phyloP scores from a whole-genome alignment of 64 coral and sea anemone genomes.

The Trachythela sp. region DNA sequence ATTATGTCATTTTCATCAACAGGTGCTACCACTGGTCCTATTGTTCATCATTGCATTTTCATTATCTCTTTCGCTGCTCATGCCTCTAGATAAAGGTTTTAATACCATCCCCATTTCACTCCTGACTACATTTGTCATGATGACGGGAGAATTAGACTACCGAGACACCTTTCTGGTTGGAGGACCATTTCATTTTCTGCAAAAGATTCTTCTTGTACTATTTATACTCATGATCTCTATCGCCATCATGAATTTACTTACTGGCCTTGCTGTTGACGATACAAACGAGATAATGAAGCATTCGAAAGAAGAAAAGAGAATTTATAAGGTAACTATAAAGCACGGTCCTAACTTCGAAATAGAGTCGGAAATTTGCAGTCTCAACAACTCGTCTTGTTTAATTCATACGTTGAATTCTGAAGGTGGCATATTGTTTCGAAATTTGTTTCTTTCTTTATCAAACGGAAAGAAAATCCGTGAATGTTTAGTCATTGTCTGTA shows the following conservation, averaged over 20 bases:
- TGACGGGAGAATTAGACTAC: neutral
- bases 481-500: too few relatives aligned
- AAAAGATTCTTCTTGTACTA: neutral
- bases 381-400: too few relatives aligned
- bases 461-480: too few relatives aligned
- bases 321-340: neutral
- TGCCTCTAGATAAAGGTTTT: neutral
- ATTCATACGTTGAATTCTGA: too few relatives aligned
- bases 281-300: neutral
- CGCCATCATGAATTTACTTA: neutral
- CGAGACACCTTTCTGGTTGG: neutral
- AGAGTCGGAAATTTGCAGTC: too few relatives aligned
- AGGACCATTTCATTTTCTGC: neutral
- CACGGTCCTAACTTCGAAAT: too few relatives aligned
- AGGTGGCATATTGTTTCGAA: too few relatives aligned
- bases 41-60: neutral
- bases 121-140: conserved; percentile 4
- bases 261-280: conserved; percentile 5
- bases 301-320: conserved; percentile 8
- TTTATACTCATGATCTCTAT: neutral
- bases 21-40: neutral
- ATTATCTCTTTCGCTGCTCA: neutral
- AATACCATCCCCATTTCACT: neutral
- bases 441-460: too few relatives aligned
- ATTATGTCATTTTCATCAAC: neutral